Percentiles rank a stretch among this genome's conserved stretches.
phyloP scores from a whole-genome alignment of 2,888 invertebrate genomes.

The Trypoxylon attenuatum region DNA sequence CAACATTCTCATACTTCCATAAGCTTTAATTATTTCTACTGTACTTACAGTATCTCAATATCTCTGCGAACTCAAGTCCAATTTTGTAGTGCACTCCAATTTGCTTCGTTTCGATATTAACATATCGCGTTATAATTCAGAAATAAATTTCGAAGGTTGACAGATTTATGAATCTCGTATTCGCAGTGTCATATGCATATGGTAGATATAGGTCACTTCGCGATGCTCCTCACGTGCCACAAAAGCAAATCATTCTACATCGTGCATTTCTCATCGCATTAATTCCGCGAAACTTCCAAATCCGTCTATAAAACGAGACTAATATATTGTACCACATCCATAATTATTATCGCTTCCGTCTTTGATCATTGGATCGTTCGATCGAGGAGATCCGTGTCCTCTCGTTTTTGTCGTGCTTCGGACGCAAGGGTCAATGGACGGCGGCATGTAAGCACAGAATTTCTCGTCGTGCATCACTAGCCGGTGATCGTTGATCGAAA shows the following conservation, averaged over 20 bases:
- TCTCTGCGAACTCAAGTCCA: too few relatives aligned
- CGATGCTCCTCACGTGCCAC: too few relatives aligned
- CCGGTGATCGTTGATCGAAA: constrained; percentile 48
- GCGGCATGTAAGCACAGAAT: neutral
- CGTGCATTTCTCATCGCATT: too few relatives aligned
- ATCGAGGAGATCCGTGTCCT: neutral
- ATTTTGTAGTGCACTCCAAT: too few relatives aligned
- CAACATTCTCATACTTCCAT: constrained; percentile 35
- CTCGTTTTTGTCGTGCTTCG: neutral
- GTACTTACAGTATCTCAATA: too few relatives aligned
- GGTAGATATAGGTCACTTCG: too few relatives aligned
- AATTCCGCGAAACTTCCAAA: neutral
- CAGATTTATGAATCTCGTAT: too few relatives aligned
- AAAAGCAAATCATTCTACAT: too few relatives aligned
- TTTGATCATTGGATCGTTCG: neutral
- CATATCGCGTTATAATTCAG: too few relatives aligned
- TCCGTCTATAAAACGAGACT: neutral
- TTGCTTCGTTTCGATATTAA: too few relatives aligned
- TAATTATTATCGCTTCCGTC: neutral
- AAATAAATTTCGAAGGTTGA: too few relatives aligned
- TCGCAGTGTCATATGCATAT: too few relatives aligned
- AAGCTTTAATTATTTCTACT: constrained; percentile 22
- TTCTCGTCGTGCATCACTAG: constrained; percentile 1
- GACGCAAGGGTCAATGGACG: neutral
- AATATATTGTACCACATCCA: neutral